A percentile compares a stretch with the other conserved stretches of the same genome.
phyloP scores from a whole-genome alignment of 2,888 invertebrate species.

The Microctonus hyperodae region DNA sequence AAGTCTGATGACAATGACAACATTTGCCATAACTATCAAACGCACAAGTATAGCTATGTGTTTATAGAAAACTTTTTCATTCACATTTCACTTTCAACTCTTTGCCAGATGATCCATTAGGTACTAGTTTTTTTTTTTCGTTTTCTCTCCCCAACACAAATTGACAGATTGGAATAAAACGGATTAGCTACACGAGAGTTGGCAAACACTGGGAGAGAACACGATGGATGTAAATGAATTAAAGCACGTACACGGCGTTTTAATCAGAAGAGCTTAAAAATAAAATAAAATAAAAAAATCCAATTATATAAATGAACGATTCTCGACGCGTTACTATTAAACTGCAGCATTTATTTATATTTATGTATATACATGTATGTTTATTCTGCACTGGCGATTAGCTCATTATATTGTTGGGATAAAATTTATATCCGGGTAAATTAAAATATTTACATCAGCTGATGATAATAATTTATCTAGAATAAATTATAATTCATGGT shows the following conservation, averaged over 20 bases:
- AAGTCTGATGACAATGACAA: no score
- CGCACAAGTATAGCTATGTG: no score
- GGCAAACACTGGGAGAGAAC: constrained; percentile 25
- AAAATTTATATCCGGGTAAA: background rate
- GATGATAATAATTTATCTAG: no score
- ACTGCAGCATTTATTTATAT: background rate
- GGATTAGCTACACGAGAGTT: constrained; percentile 28
- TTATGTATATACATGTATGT: background rate
- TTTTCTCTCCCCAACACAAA: background rate
- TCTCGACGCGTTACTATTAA: constrained; percentile 19
- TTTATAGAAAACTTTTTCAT: constrained; percentile 5
- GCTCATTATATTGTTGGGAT: no score
- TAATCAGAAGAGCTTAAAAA: constrained; percentile 26
- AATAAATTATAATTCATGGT: no score
- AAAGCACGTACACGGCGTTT: constrained; percentile 26
- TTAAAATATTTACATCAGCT: background rate
- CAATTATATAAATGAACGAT: constrained; percentile 26
- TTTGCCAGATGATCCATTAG: constrained; percentile 2
- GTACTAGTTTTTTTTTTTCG: background rate
- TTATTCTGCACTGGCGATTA: no score
- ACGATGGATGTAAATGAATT: constrained; percentile 28
- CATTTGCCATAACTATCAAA: no score
- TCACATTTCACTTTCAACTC: constrained; percentile 19
- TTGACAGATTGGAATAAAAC: constrained; percentile 31
- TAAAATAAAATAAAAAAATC: constrained; percentile 21